phyloP scores from a whole-genome alignment of 2,113 vertebrate genomes.

The Megaceryle torquata region DNA sequence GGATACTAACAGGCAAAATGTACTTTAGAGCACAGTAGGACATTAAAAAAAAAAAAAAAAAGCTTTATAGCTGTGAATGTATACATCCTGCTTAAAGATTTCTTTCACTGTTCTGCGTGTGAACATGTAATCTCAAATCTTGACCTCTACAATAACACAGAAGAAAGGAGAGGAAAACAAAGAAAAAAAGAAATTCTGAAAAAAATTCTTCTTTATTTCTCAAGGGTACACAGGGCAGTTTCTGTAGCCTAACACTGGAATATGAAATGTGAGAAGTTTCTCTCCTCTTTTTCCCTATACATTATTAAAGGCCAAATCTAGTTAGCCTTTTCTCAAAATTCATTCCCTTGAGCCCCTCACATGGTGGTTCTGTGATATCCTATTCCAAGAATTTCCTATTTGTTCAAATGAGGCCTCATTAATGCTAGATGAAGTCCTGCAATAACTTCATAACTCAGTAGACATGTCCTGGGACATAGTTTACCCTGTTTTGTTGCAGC shows the following conservation, averaged over 20 bases:
- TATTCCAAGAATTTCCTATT: constrained; percentile 10
- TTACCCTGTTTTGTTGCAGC: not conserved
- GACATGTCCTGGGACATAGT: not conserved
- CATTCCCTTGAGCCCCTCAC: not conserved
- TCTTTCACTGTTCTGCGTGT: not conserved
- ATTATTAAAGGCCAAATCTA: constrained; percentile 1
- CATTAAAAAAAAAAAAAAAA: not conserved
- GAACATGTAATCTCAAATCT: not conserved
- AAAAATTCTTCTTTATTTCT: not conserved
- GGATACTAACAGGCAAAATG: not conserved
- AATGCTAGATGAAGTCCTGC: not conserved
- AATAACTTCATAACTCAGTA: not conserved
- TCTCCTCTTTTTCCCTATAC: not conserved
- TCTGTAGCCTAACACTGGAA: not conserved
- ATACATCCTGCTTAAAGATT: not conserved
- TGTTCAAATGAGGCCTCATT: constrained; percentile 9
- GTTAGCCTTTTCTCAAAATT: not conserved
- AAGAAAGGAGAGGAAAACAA: not conserved
- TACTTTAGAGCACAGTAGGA: not conserved
- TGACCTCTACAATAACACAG: not conserved
- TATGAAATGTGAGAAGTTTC: constrained; percentile 16
- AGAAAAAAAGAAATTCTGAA: not conserved
- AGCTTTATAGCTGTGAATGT: not conserved
- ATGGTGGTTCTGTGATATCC: not conserved
- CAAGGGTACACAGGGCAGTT: not conserved